These are phyloP conservation scores for Sycophila sp. DNA, from an alignment of 1,140 invertebrate species.

Conservation along the genomic window DNA sequence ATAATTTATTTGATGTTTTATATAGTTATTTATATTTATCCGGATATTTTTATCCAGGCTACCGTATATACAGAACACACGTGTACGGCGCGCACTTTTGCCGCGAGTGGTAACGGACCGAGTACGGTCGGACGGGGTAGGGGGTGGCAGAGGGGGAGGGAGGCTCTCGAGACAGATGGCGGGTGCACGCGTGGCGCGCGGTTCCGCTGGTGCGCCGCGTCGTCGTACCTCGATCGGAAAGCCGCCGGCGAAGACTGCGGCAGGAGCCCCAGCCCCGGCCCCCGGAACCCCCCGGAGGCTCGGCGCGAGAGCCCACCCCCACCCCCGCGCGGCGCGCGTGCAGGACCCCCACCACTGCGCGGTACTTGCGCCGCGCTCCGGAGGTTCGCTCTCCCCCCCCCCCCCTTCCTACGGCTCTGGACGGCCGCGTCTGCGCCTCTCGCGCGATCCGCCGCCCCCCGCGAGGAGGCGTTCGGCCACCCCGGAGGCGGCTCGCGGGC, in stretches of 20 bases:
- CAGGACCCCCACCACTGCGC: no score
- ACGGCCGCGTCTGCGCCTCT: no score
- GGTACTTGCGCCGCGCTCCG: background rate
- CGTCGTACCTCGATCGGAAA: conserved; percentile 18
- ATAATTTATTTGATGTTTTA: no score
- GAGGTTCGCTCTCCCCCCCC: background rate
- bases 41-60: no score
- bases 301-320: background rate
- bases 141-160: background rate
- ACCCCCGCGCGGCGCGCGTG: background rate
- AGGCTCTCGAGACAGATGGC: background rate
- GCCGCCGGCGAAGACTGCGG: conserved; percentile 36
- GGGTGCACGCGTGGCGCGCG: background rate
- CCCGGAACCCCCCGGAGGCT: background rate
- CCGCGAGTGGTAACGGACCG: background rate
- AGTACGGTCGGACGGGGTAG: background rate
- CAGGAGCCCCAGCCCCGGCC: conserved; percentile 23
- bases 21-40: no score
- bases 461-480: no score
- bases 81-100: background rate
- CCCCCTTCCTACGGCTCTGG: background rate
- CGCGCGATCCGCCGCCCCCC: no score
- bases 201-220: background rate
- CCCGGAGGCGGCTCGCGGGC: no score
- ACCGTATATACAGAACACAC: no score